Evolutionary conservation across 2,797 vertebrate species (phyloP), one percentile per base, ranked within the genome.

Genomic region (Xerus rutilus): DNA sequence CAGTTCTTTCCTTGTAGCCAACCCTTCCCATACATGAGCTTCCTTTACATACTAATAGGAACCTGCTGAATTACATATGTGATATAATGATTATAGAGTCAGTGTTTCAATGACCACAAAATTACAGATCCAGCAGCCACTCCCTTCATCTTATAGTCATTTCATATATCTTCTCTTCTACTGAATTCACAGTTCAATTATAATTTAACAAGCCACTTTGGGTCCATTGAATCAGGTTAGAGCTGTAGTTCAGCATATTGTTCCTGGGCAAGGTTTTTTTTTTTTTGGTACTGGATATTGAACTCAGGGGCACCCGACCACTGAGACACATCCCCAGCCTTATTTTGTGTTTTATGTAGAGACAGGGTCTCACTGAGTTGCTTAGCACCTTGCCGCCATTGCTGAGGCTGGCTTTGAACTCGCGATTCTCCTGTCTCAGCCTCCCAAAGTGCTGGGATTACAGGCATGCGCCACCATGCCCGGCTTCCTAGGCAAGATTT

Each of bases 201-300:
- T 52, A 23, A 82, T 67, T 87, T 72, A 23, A 4, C 13, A 73
- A 69, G n/a, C 13, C 47, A 23, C 67, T 78, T 8, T 52, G 57
- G 67, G 57, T 76, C 78, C 21, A 9, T 21, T 59, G 49, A 88
- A 32, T 77, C 15, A 59, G 64, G 12, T 74, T 13, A 57, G 87
- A 92, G 64, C n/a, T 52, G 18, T 39, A 96, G 13, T 86, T 70
- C n/a, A 79, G 47, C 28, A 28, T 90, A n/a, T 81, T 95, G 54
- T 93, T 93, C 32, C 59, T 91, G 47, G 70, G 39, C 18, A 69
- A 39, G 39, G 39, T 39, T 39, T 39, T 39, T 39, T 39, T 39
- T 39, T 39, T 39, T 39, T 39, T 39, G 39, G 39, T 39, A 39
- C 39, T 39, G 39, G 39, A 39, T 39, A 39, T 39, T 39, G 39